Base-by-base conservation (phyloP, 2,797 vertebrate genomes). In the Chaetodon trifasciatus region DNA sequence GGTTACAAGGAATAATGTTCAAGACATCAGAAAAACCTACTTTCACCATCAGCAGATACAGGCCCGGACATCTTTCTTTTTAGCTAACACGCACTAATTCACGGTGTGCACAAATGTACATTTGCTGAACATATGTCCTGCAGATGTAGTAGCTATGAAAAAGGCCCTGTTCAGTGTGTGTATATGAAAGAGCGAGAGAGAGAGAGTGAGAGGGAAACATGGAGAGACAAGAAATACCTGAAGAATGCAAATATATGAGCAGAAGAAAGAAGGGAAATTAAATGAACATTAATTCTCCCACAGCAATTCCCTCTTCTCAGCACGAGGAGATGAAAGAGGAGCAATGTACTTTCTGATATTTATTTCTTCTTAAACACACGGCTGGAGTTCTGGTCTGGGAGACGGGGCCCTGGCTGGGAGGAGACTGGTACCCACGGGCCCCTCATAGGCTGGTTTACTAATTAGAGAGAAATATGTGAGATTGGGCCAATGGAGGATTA, bases 231-330 rank as follows among this genome's bases (percentile, higher is more conserved):
- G 85, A 93, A 92, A 89, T 94, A 94, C 93, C 91, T 94, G 90
- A 93, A 90, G 93, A 94, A 93, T 90, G 91, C 85, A 92, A 94
- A 93, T 91, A 93, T 90, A 93, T 86, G 90, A 92, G 85, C 85
- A 90, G 86, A 85, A 92, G 92, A 95, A 93, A 92, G 91, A 93
- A 86, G 87, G 89, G 88, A 93, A 86, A 94, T 95, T 93, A 95
- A 94, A 95, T 90, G 86, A 94, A 94, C 95, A 95, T 95, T 93
- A 96, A 95, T 94, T 94, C 87, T 91, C 86, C 91, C 78, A 55
- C 79, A 87, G 87, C 79, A 86, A 89, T 87, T 91, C 88, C 86
- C 74, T 86, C 84, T 86, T 89, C 88, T 89, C 86, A 79, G 83
- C 76, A 78, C 4, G 1, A 89, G 89, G 84, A 94, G 94, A 95